These are phyloP conservation scores for Heptranchias perlo DNA, from an alignment of 2,113 vertebrate species.

Conservation along the genomic window DNA sequence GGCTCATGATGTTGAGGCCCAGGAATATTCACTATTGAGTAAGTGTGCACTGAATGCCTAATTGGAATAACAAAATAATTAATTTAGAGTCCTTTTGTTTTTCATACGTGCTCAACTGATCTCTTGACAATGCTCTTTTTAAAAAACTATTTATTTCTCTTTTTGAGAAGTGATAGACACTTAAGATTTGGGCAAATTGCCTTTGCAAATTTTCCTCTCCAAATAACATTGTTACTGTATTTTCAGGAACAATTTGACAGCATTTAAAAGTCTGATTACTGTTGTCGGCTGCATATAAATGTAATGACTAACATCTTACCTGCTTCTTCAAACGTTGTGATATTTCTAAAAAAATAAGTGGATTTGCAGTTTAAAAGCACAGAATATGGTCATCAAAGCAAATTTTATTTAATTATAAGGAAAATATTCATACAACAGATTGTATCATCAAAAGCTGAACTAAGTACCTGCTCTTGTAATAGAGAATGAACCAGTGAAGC, in stretches of 20 bases:
- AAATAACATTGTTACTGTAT: not conserved
- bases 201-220: not conserved
- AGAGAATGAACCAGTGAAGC: not conserved
- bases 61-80: not conserved
- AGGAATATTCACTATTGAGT: not conserved
- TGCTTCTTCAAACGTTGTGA: not conserved
- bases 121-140: not conserved
- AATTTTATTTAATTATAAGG: not conserved
- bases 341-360: not conserved
- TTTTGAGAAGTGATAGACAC: not conserved
- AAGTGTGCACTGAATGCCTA: not conserved
- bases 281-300: not conserved
- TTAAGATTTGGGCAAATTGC: not conserved
- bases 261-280: not conserved
- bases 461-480: not conserved
- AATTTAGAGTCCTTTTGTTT: not conserved
- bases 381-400: not conserved
- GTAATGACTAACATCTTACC: not conserved
- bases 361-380: not conserved
- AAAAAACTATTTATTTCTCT: not conserved
- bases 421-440: not conserved
- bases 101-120: not conserved
- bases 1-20: not conserved
- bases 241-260: not conserved
- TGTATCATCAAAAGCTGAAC: not conserved